These are phyloP conservation scores for Metacarcinus magister DNA, from an alignment of 2,888 invertebrate genomes.

Conservation along the genomic window DNA sequence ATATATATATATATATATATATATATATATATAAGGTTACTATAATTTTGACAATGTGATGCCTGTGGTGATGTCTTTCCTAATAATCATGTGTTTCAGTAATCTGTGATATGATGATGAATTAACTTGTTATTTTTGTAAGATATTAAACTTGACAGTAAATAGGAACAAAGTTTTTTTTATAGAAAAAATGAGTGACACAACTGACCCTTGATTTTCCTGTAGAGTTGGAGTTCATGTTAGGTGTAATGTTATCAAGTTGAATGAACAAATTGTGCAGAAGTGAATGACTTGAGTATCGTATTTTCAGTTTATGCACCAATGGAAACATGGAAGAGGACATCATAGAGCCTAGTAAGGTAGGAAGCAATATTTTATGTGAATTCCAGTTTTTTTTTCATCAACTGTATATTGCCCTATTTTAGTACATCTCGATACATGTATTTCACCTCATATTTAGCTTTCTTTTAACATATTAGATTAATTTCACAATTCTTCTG, in stretches of 20 bases:
- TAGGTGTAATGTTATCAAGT: neutral
- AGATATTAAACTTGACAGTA: neutral
- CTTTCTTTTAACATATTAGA: too few species aligned
- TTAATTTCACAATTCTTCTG: too few species aligned
- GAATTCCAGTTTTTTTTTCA: too few species aligned
- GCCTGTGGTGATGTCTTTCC: neutral
- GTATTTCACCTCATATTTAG: too few species aligned
- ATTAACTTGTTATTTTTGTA: neutral
- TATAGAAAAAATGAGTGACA: neutral
- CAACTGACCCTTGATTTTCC: neutral
- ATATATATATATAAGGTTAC: neutral
- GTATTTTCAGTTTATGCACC: neutral
- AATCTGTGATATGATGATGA: neutral
- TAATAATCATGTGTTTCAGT: too few species aligned
- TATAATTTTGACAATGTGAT: neutral
- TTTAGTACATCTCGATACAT: too few species aligned
- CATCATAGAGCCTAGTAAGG: too few species aligned
- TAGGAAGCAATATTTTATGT: too few species aligned
- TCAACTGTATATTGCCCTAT: too few species aligned
- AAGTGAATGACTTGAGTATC: neutral
- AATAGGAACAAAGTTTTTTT: neutral
- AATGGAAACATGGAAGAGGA: neutral
- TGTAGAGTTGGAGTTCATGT: neutral
- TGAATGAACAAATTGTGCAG: neutral
- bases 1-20: neutral